These are phyloP conservation scores for Aphaenogaster ashmeadi DNA, from an alignment of 1,140 invertebrate genomes.

Conservation along the genomic window DNA sequence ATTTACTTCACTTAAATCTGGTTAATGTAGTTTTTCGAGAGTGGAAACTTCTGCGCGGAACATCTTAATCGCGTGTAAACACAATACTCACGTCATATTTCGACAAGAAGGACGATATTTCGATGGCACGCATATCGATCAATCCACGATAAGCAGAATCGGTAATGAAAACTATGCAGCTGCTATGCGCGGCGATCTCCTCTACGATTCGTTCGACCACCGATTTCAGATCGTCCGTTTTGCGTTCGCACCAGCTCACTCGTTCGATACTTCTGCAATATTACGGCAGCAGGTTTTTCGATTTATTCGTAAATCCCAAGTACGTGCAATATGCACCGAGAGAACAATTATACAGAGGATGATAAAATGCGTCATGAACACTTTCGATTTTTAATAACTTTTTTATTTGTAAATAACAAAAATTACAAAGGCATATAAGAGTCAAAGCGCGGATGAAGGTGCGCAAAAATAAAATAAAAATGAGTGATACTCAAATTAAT, in stretches of 20 bases:
- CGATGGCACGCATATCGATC: slow-evolving; percentile 62
- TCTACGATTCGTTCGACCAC: slow-evolving; percentile 75
- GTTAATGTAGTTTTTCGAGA: not conserved
- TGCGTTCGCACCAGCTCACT: slow-evolving; percentile 87
- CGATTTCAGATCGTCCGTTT: slow-evolving; percentile 68
- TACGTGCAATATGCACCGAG: not conserved
- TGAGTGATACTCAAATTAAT: too few species aligned
- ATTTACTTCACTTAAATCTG: not conserved
- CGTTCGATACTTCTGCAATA: slow-evolving; percentile 24
- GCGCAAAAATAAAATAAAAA: too few species aligned
- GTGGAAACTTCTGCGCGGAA: not conserved
- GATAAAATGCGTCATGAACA: too few species aligned
- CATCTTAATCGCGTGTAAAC: not conserved
- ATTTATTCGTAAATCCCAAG: not conserved
- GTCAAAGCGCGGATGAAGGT: too few species aligned
- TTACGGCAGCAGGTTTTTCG: not conserved
- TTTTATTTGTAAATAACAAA: too few species aligned
- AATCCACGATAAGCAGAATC: slow-evolving; percentile 80
- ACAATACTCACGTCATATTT: slow-evolving; percentile 77
- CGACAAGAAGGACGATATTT: slow-evolving; percentile 57
- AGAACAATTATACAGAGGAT: not conserved
- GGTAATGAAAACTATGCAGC: slow-evolving; percentile 81
- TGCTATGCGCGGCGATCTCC: slow-evolving; percentile 76
- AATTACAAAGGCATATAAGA: too few species aligned
- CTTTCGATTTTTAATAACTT: too few species aligned